These are phyloP conservation scores for Halocaridina rubra DNA, from an alignment of 2,888 invertebrate species.

Conservation along the genomic window DNA sequence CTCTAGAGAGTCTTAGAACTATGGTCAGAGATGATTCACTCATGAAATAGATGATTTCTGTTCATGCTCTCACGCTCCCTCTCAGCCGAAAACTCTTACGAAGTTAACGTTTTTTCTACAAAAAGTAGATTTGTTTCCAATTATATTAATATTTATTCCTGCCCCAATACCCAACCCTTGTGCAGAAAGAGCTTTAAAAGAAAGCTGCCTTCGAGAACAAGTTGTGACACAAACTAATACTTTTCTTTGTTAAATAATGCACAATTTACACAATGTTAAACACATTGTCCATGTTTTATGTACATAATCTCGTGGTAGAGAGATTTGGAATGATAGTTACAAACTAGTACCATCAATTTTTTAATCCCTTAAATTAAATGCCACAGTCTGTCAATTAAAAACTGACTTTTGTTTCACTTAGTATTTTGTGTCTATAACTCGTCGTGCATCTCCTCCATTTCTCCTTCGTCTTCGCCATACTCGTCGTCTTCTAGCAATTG, in stretches of 20 bases:
- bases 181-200: not conserved
- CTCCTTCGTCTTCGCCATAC: constrained; percentile 38
- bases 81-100: no score
- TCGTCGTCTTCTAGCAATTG: constrained; percentile 21
- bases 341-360: no score
- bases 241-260: not conserved
- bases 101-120: not conserved
- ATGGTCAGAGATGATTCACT: not conserved
- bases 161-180: not conserved
- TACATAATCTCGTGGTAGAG: no score
- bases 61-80: not conserved
- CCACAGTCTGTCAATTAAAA: no score
- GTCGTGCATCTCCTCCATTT: constrained; percentile 59
- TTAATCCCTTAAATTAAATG: no score
- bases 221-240: not conserved
- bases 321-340: no score
- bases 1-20: not conserved
- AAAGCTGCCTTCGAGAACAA: not conserved
- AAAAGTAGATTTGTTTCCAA: no score
- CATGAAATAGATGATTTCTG: not conserved
- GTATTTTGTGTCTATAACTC: constrained; percentile 35
- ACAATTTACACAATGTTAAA: not conserved
- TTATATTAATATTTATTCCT: not conserved
- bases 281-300: no score
- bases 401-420: no score